Base-by-base conservation (phyloP, 2,797 vertebrate species). In the Amblyraja radiata region DNA sequence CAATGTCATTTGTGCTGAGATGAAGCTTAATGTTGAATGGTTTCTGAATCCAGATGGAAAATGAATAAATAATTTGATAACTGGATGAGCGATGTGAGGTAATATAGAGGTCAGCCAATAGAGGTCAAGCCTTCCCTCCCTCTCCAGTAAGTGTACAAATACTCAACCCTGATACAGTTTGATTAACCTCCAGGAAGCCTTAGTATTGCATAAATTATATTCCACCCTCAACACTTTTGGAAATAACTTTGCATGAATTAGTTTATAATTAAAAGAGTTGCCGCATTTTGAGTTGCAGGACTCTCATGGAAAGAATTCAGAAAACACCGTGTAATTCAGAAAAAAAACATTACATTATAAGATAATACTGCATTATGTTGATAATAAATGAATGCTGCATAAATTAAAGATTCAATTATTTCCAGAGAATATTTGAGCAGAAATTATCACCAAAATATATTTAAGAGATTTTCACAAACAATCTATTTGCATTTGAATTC, bases 1-100 rank as follows among this genome's bases (percentile, higher is more conserved):
- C 88, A 71, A 39, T 74, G 88, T 39, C 21, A 74, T 73, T 73
- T 74, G 88, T 91, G 68, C 4, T 23, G 21, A 39, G 65, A 73
- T 71, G 36, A 36, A 74, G 63, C 71, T 91, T 71, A 46, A 91
- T 36, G n/a, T 13, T 63, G 83, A 86, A 86, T 86, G 13, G 61
- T 86, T 58, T 86, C 83, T 86, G 58, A 63, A 58, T n/a, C 58
- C 61, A 63, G 58, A 32, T 86, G 83, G 63, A 86, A 86, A 86
- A 63, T 86, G 58, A 86, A 28, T 61, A 63, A 32, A 28, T 86
- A 61, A 86, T 86, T 86, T 14, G 28, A 86, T 86, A 65, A 58
- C 58, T 63, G 83, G 16, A 58, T 86, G 54, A n/a, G 28, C 83
- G 7, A 63, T n/a, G 83, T 65, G 83, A 86, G 28, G 83, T 63